Base-by-base conservation (phyloP, 2,113 vertebrate genomes). In the Pelusios castaneus region DNA sequence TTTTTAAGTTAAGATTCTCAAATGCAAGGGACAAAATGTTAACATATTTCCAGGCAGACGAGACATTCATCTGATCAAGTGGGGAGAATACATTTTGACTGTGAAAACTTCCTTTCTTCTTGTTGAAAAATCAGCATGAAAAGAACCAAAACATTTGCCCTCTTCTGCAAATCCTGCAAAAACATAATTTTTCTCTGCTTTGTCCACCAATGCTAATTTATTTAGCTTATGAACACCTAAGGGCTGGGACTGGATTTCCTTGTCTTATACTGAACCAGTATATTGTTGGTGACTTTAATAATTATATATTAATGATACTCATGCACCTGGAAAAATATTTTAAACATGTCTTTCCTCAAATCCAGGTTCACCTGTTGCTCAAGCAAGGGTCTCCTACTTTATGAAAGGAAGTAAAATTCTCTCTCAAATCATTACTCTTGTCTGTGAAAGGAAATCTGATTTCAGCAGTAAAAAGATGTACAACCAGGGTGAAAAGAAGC, bases 101-200 rank as follows among this genome's bases (percentile, higher is more conserved):
- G 14, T 63, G 31, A 63, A 63, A 63, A 63, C 31, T 34, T 63
- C 58, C 29, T 63, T 63, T 63, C 58, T 63, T 63, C 31, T 31
- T 60, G 29, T 12, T 34, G 58, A 63, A 34, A 63, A 63, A 63
- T 34, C 58, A 63, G 58, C 43, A 6, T 34, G 52, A 43, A 24
- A 78, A 88, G 11, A 79, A 38, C 21, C 43, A 80, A 47, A 38
- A 24, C 4, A 3, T 2, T 84, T 91, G 38, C 49, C 49, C 87
- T 92, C 87, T 92, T 52, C 25, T 84, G 13, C 31, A 54, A 85
- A 56, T 60, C 84, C 21, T 49, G 4, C 78, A 95, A 85, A 16
- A 54, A 79, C 85, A 82, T 3, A 5, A 38, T 70, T 41, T 41
- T 73, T 38, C 10, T 73, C 21, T 73, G 19, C 4, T 41, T 73